Base-by-base conservation (phyloP, 2,113 vertebrate species). In the Halichoeres trimaculatus region DNA sequence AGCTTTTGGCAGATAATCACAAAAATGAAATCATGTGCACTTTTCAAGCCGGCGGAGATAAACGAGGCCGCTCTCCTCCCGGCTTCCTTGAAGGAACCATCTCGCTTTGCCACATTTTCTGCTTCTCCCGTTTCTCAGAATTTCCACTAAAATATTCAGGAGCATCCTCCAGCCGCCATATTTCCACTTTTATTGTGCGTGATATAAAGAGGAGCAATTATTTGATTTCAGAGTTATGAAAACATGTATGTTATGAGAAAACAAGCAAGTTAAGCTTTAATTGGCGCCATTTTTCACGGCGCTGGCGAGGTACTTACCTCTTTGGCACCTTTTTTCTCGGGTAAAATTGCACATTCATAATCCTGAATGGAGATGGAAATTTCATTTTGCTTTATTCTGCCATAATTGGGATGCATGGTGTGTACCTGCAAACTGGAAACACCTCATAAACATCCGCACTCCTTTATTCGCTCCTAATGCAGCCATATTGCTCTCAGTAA, bases 151-250 rank as follows among this genome's bases (percentile, higher is more conserved):
- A 98, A 96, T 95, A 95, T 94, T 97, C 95, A 96, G 95, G 93
- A 96, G 94, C 94, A 95, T 96, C 93, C 95, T 95, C 95, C 93
- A 94, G 95, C 94, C 94, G 94, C 94, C 94, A 94, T 96, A 94
- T 95, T 96, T 97, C 94, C 95, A 93, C 90, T 96, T 97, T 98
- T 98, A 98, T 97, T 99, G 95, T 96, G 94, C 94, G 91, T 93
- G 94, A 97, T 97, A 98, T 96, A 96, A 98, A 97, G 95, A 84
- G 94, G 92, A 90, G 96, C 96, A 98, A 98, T 97, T 96, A 98
- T 99, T 98, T 98, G 95, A 98, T 99, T 98, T 96, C 94, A 95
- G 94, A 96, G 95, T 96, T 98, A 99, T 97, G 96, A 97, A 98
- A 97, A 99, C 97, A 96, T 96, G 96, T 95, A 97, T 96, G 96